A percentile compares a stretch with the other conserved stretches of the same genome.
Conservation (phyloP, 2,113 vertebrate genomes). For the Melanerpes formicivorus region DNA sequence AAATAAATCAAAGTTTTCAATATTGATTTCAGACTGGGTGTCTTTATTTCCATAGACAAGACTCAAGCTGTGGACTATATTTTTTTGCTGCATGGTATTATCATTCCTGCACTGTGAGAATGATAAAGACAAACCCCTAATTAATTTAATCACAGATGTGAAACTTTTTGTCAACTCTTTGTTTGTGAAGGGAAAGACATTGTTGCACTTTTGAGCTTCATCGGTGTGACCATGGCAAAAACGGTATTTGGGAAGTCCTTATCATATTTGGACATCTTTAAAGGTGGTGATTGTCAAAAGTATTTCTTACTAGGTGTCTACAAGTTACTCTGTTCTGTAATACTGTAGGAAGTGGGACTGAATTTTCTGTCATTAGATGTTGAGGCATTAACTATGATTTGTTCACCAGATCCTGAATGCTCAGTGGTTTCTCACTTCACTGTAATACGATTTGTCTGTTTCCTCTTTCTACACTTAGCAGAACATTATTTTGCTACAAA, state of each 20-base stretch:
- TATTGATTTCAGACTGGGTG: background rate
- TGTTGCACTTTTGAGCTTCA: background rate
- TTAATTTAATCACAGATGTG: background rate
- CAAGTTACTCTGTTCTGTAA: background rate
- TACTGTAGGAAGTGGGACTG: background rate
- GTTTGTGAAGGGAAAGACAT: background rate
- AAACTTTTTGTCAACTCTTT: background rate
- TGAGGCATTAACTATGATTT: background rate
- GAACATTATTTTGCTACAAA: background rate
- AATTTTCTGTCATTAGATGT: background rate
- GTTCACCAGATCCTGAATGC: background rate
- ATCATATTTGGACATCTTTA: rapidly evolving
- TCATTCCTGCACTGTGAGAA: background rate
- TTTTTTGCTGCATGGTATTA: background rate
- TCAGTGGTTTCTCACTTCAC: background rate
- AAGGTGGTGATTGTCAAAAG: background rate
- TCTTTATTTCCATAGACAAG: background rate
- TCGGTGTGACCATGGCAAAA: background rate
- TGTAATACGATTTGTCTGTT: background rate
- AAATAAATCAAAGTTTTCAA: background rate
- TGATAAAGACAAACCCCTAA: background rate
- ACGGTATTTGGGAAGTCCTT: background rate
- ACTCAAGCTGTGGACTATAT: background rate
- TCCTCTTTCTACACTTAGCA: background rate
- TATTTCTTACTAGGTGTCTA: background rate